phyloP scores from a whole-genome alignment of 2,113 vertebrate species.

The Orcinus orca region DNA sequence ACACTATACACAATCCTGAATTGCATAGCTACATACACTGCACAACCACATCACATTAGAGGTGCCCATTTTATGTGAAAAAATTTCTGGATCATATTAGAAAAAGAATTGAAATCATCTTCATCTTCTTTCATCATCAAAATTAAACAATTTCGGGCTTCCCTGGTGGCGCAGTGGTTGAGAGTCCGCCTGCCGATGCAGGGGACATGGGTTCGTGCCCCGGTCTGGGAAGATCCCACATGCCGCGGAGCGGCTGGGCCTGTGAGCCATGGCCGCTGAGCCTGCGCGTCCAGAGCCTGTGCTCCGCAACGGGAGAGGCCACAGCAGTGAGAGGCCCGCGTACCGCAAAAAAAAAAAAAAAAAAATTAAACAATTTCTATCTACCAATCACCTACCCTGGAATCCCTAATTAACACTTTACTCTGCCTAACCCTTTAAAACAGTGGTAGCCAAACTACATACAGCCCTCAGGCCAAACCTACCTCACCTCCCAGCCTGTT shows the following conservation, averaged over 20 bases:
- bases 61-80: constrained; percentile 7
- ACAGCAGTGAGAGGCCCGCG: too few relatives aligned
- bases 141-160: neutral
- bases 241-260: too few relatives aligned
- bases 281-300: too few relatives aligned
- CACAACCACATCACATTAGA: constrained; percentile 25
- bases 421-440: neutral
- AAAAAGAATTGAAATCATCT: constrained; percentile 13
- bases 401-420: constrained; percentile 24
- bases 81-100: neutral
- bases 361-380: constrained; percentile 49
- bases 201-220: too few relatives aligned
- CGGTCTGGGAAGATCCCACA: too few relatives aligned
- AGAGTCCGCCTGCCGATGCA: too few relatives aligned
- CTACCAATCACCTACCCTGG: neutral
- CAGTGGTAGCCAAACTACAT: neutral
- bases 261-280: too few relatives aligned
- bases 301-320: too few relatives aligned
- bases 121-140: neutral
- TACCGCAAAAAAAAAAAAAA: too few relatives aligned
- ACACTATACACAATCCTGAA: neutral
- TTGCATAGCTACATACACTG: neutral
- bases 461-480: neutral
- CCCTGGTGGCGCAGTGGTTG: too few relatives aligned
- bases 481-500: neutral